Conservation (phyloP, 2,888 invertebrate species). For the Meiosimyza platycephala region DNA sequence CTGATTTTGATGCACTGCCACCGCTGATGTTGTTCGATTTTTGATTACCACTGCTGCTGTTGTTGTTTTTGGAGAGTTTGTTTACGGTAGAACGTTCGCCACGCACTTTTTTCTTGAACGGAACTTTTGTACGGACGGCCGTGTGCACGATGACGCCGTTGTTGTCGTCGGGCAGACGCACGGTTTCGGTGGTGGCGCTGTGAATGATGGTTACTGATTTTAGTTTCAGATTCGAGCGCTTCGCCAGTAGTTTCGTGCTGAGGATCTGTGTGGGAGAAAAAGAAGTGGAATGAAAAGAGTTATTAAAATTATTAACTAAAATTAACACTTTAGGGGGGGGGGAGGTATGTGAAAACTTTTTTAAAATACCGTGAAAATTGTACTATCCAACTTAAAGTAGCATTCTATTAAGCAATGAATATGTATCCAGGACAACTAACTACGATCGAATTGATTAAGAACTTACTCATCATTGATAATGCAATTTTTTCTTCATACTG, state of each 20-base stretch:
- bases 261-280: constrained; percentile 71
- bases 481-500: constrained; percentile 55
- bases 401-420: too few species aligned
- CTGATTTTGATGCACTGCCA: constrained; percentile 19
- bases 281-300: constrained; percentile 23
- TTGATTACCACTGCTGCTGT: constrained; percentile 62
- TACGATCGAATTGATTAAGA: too few species aligned
- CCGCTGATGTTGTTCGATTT: constrained; percentile 12
- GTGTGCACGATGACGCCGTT: constrained; percentile 85
- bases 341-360: too few species aligned
- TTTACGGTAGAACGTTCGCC: constrained; percentile 59
- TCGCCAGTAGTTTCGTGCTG: constrained; percentile 84
- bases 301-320: constrained; percentile 2
- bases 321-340: too few species aligned
- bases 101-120: constrained; percentile 84
- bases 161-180: constrained; percentile 81
- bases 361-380: too few species aligned
- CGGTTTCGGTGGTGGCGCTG: constrained; percentile 90
- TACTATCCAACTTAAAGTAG: too few species aligned
- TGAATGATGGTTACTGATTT: constrained; percentile 91
- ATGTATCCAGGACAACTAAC: too few species aligned
- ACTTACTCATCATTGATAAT: constrained; percentile 16
- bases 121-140: constrained; percentile 86
- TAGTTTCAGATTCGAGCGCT: constrained; percentile 82
- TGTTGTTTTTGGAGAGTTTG: constrained; percentile 42